Conservation (phyloP, 2,797 vertebrate genomes). For the Sebastes wilsoni region DNA sequence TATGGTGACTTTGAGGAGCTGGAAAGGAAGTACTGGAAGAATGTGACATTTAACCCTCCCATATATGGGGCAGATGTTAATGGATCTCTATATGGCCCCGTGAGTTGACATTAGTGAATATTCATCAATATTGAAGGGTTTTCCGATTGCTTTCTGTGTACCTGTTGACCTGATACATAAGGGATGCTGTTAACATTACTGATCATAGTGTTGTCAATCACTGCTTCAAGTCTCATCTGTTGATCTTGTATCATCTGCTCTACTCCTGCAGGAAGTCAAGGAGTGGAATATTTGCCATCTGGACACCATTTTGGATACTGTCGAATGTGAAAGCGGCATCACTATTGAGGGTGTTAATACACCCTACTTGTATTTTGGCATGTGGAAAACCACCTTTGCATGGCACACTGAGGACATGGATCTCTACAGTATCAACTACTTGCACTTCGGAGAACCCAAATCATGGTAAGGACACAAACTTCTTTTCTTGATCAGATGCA, state of each 20-base stretch:
- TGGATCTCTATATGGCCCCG: conserved; percentile 92
- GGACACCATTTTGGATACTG: conserved; percentile 93
- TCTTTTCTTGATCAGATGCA: background rate
- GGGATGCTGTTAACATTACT: background rate
- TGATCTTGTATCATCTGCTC: conserved; percentile 3
- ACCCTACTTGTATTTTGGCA: conserved; percentile 97
- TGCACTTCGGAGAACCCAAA: conserved; percentile 98
- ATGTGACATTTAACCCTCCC: conserved; percentile 95
- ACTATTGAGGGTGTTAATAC: conserved; percentile 98
- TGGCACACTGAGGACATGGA: conserved; percentile 99
- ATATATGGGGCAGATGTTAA: conserved; percentile 98
- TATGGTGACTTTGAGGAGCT: conserved; percentile 97
- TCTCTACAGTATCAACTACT: conserved; percentile 97
- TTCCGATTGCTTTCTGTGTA: background rate
- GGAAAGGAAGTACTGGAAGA: conserved; percentile 98
- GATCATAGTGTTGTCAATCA: background rate
- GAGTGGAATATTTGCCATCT: conserved; percentile 94
- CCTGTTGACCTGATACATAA: background rate
- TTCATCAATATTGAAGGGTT: background rate
- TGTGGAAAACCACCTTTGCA: conserved; percentile 99
- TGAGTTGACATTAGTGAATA: conserved; percentile 68
- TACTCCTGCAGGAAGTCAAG: conserved; percentile 83
- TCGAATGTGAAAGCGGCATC: conserved; percentile 94
- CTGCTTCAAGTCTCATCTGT: background rate
- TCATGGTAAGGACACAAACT: conserved; percentile 87